phyloP scores from a whole-genome alignment of 2,797 vertebrate genomes.

The Lophotriccus pileatus region DNA sequence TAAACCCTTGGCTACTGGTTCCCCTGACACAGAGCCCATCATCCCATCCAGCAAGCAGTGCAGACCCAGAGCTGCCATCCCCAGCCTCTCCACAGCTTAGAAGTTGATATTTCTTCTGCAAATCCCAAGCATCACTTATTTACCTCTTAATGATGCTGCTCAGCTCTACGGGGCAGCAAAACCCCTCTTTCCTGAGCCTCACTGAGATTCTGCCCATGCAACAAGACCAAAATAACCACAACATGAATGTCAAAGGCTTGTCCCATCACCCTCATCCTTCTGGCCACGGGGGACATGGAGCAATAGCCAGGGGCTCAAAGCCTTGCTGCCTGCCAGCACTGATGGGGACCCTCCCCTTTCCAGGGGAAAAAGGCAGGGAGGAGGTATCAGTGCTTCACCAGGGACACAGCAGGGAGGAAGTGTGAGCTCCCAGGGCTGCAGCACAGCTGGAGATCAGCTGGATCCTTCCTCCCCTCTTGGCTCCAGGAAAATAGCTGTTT shows the following conservation, averaged over 20 bases:
- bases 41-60: neutral
- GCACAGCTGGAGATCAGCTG: constrained; percentile 36
- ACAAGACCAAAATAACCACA: neutral
- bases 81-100: neutral
- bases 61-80: neutral
- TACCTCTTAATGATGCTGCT: neutral
- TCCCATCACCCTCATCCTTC: neutral
- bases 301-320: neutral
- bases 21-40: neutral
- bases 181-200: neutral
- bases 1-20: neutral
- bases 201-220: neutral
- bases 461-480: neutral
- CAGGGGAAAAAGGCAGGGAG: neutral
- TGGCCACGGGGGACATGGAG: neutral
- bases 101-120: neutral
- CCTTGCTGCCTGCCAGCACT: neutral
- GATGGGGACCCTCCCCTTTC: neutral
- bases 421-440: neutral
- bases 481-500: constrained; percentile 9
- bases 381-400: neutral
- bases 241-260: accelerated
- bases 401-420: neutral
- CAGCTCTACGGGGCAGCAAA: neutral
- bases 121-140: neutral